Percentiles rank a stretch among this genome's conserved stretches.
These are phyloP conservation scores for Porites divaricata DNA, from an alignment of 92 coral and sea anemone species.

Conservation along the genomic window DNA sequence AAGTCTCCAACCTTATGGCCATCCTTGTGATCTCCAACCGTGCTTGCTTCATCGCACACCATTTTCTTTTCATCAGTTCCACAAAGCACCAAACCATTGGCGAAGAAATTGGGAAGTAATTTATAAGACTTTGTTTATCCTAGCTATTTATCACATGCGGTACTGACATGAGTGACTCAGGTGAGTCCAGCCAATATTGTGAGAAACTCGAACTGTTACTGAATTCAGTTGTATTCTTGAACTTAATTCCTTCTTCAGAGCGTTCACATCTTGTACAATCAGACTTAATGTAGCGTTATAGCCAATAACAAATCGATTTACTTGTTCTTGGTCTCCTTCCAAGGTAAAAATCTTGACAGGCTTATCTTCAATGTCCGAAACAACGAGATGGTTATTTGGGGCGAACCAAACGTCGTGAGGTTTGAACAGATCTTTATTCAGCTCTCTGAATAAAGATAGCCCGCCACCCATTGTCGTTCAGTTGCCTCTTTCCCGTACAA, in stretches of 20 bases:
- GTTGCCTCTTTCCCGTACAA: not conserved
- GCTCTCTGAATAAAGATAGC: not conserved
- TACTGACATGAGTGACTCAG: constrained; percentile 22
- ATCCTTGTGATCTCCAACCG: constrained; percentile 25
- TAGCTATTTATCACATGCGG: constrained; percentile 13
- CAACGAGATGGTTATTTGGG: not conserved
- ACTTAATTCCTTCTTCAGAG: not conserved
- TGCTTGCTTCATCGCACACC: constrained; percentile 30
- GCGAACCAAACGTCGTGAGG: not conserved
- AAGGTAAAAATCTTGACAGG: not conserved
- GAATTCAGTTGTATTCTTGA: not conserved
- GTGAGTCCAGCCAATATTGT: not conserved
- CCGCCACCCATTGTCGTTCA: not conserved
- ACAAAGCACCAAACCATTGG: constrained; percentile 18
- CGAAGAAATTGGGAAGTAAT: not conserved
- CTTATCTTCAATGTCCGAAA: not conserved
- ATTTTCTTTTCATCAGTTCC: not conserved
- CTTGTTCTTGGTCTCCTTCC: not conserved
- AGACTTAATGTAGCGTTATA: not conserved
- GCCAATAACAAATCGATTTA: not conserved
- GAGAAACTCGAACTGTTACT: constrained; percentile 23
- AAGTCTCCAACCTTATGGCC: constrained; percentile 35
- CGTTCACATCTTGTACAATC: not conserved
- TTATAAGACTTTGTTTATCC: constrained; percentile 2
- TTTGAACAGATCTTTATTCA: not conserved